Percentiles rank a stretch among this genome's conserved stretches.
These are phyloP conservation scores for Habroteleia sp. DNA, from an alignment of 2,888 invertebrate species.

Conservation along the genomic window DNA sequence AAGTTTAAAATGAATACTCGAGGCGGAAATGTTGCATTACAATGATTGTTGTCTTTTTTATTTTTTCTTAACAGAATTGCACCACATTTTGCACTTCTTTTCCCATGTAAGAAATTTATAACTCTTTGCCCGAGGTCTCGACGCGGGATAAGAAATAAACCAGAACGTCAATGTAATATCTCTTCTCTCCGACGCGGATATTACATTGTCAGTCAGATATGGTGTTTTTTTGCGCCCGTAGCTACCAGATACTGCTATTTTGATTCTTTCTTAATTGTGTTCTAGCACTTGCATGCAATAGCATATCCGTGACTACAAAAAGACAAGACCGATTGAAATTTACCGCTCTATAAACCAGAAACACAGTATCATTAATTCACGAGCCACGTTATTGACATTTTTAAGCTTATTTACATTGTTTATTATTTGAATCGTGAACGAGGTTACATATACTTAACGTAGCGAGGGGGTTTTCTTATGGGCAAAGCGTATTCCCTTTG, in stretches of 20 bases:
- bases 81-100: conserved; percentile 39
- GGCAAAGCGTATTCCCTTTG: conserved; percentile 14
- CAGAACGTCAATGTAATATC: conserved; percentile 64
- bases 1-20: conserved; percentile 20
- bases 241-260: conserved; percentile 61
- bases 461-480: not conserved
- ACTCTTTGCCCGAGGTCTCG: conserved; percentile 51
- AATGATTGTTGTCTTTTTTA: conserved; percentile 23
- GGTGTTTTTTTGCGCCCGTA: conserved; percentile 52
- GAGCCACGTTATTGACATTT: conserved; percentile 19
- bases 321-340: conserved; percentile 43
- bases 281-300: conserved; percentile 45
- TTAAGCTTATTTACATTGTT: conserved; percentile 40
- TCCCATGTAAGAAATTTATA: conserved; percentile 53
- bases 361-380: conserved; percentile 47
- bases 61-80: conserved; percentile 2
- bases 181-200: conserved; percentile 59
- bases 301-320: conserved; percentile 37
- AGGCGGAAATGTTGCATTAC: conserved; percentile 22
- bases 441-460: not conserved
- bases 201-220: conserved; percentile 63
- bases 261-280: conserved; percentile 59
- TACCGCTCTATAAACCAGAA: conserved; percentile 53
- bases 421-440: conserved; percentile 20
- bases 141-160: conserved; percentile 65